phyloP scores from a whole-genome alignment of 1,140 invertebrate species.

The Drosophila rhopaloa region DNA sequence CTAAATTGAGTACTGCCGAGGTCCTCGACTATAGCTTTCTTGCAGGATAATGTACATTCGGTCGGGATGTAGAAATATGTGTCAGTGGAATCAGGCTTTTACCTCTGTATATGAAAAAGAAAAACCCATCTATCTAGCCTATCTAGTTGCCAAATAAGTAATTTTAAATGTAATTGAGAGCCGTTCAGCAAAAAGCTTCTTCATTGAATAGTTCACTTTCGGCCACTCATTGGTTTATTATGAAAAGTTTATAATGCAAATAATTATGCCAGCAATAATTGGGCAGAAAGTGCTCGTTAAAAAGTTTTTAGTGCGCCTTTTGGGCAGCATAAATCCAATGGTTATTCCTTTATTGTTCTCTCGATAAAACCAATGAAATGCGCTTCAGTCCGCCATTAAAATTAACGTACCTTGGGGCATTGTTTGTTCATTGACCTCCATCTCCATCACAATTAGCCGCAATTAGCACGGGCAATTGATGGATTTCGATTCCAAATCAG shows the following conservation, averaged over 20 bases:
- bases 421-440: constrained; percentile 50
- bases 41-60: constrained; percentile 29
- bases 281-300: constrained; percentile 18
- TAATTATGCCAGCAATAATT: constrained; percentile 15
- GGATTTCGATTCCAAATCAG: constrained; percentile 17
- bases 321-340: constrained; percentile 13
- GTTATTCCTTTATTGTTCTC: constrained; percentile 2
- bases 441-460: constrained; percentile 30
- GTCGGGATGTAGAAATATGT: constrained; percentile 39
- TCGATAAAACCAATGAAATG: constrained; percentile 3
- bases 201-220: constrained; percentile 7
- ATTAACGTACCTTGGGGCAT: constrained; percentile 19
- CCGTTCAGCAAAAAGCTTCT: background rate
- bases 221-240: background rate
- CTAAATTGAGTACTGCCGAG: constrained; percentile 2
- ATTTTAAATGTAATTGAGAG: background rate
- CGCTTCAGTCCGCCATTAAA: constrained; percentile 18
- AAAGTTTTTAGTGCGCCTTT: constrained; percentile 4
- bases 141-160: background rate
- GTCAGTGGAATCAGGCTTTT: constrained; percentile 39
- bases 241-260: constrained; percentile 13
- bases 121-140: constrained; percentile 2
- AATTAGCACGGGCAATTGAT: constrained; percentile 34
- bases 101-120: background rate
- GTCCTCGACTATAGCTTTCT: constrained; percentile 5